These are phyloP conservation scores for Callospermophilus lateralis DNA, from an alignment of 2,113 vertebrate species.

Conservation along the genomic window DNA sequence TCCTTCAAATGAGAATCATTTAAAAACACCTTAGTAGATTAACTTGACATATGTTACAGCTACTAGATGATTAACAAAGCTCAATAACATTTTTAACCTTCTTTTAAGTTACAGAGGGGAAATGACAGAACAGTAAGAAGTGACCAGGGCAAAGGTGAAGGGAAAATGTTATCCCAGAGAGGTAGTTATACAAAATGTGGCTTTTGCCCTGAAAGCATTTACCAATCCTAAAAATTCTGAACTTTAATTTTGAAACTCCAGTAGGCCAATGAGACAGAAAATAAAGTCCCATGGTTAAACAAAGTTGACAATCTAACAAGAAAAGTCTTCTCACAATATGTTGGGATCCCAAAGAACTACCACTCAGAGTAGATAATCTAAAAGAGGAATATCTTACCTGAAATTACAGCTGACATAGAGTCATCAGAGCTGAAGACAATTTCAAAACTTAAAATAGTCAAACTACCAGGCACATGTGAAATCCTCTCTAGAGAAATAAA, in stretches of 20 bases:
- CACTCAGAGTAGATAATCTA: not conserved
- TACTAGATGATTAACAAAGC: slow-evolving; percentile 7
- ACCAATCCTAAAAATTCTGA: not conserved
- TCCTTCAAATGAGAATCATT: not conserved
- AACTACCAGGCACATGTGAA: not conserved
- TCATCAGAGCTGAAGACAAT: not conserved
- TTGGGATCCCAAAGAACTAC: not conserved
- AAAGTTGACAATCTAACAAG: not conserved
- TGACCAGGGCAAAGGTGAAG: not conserved
- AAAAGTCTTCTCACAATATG: slow-evolving; percentile 8
- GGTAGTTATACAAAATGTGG: not conserved
- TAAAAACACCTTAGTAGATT: not conserved
- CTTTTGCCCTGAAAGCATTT: not conserved
- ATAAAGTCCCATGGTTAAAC: not conserved
- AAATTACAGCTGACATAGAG: not conserved
- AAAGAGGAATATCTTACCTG: not conserved
- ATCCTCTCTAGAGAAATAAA: not conserved
- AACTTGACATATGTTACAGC: slow-evolving; percentile 21
- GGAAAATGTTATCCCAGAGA: slow-evolving; percentile 10
- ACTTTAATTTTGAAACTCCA: not conserved
- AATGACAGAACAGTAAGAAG: not conserved
- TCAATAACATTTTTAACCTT: not conserved
- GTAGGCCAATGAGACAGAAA: not conserved
- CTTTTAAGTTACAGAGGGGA: slow-evolving; percentile 1
- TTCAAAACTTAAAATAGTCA: slow-evolving; percentile 8